These are phyloP conservation scores for Drosophila parthenogenetica DNA, from an alignment of 2,888 invertebrate genomes.

Conservation along the genomic window DNA sequence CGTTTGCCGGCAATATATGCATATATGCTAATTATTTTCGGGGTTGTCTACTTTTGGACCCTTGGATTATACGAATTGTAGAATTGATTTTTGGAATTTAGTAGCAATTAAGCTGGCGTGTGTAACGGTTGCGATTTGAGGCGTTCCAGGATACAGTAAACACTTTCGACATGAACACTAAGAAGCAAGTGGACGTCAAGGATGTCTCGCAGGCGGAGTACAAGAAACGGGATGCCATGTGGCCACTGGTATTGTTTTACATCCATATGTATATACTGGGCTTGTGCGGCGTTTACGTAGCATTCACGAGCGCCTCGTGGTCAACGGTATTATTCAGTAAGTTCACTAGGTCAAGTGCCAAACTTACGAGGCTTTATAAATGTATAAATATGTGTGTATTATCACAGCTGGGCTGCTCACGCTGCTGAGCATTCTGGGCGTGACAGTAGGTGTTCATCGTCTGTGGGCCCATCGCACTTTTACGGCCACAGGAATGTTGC, in stretches of 20 bases:
- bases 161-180: constrained; percentile 16
- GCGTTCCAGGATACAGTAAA: not conserved
- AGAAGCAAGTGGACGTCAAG: constrained; percentile 2
- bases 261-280: constrained; percentile 91
- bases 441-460: constrained; percentile 96
- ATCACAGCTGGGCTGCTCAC: constrained; percentile 88
- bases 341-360: constrained; percentile 73
- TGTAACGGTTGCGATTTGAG: constrained; percentile 23
- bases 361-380: too few species aligned
- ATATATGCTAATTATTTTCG: constrained; percentile 48
- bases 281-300: constrained; percentile 88
- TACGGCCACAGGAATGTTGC: constrained; percentile 89
- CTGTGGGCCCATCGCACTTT: constrained; percentile 96
- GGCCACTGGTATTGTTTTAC: constrained; percentile 90
- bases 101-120: constrained; percentile 41
- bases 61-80: not conserved
- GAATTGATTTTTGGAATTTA: constrained; percentile 18
- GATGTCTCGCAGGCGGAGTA: constrained; percentile 25
- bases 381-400: too few species aligned
- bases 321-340: constrained; percentile 89
- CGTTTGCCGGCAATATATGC: constrained; percentile 30
- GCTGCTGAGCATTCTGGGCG: constrained; percentile 89
- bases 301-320: constrained; percentile 87
- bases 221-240: constrained; percentile 88
- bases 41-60: constrained; percentile 10